A percentile compares a stretch with the other conserved stretches of the same genome.
phyloP scores from a whole-genome alignment of 2,888 invertebrate species.

The Phania funesta region DNA sequence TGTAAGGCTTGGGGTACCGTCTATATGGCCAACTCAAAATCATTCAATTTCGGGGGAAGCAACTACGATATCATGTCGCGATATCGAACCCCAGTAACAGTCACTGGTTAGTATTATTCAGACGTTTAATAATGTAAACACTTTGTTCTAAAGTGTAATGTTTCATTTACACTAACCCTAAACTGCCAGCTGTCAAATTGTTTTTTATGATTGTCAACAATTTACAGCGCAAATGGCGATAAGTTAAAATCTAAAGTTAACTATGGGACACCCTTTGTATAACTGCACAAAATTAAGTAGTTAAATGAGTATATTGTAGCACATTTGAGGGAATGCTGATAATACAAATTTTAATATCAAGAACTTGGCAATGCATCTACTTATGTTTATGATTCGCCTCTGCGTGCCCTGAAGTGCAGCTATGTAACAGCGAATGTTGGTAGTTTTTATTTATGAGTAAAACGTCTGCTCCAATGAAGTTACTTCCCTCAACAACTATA shows the following conservation, averaged over 20 bases:
- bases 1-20: neutral
- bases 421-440: too few relatives aligned
- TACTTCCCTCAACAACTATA: too few relatives aligned
- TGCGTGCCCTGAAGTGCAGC: too few relatives aligned
- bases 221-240: neutral
- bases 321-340: too few relatives aligned
- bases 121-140: neutral
- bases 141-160: neutral
- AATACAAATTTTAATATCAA: too few relatives aligned
- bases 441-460: too few relatives aligned
- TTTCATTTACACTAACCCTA: neutral
- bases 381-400: too few relatives aligned
- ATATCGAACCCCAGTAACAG: neutral
- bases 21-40: neutral
- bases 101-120: neutral
- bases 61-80: neutral
- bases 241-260: neutral
- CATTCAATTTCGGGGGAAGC: neutral
- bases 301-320: too few relatives aligned
- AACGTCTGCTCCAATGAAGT: too few relatives aligned
- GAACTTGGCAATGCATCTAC: too few relatives aligned
- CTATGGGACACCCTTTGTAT: neutral
- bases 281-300: too few relatives aligned
- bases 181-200: neutral
- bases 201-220: neutral